These are phyloP conservation scores for Lithobates sylvaticus DNA, from an alignment of 2,797 vertebrate genomes.

Conservation along the genomic window DNA sequence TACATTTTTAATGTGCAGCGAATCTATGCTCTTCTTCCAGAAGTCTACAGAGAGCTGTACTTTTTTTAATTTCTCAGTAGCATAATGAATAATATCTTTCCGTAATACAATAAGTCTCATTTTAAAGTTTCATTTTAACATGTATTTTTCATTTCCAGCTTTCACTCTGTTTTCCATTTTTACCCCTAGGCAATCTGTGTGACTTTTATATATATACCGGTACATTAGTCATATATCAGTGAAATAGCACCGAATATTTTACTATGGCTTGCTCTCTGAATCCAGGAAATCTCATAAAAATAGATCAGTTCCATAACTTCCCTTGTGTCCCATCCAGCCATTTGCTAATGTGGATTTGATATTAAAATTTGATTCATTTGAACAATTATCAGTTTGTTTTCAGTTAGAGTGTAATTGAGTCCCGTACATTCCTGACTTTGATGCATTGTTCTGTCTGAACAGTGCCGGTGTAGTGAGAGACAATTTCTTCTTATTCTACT, in stretches of 20 bases:
- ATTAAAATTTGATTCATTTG: constrained; percentile 53
- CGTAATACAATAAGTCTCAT: background rate
- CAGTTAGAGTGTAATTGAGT: constrained; percentile 39
- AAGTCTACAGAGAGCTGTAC: constrained; percentile 2
- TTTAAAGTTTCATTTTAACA: constrained; percentile 9
- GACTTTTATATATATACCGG: constrained; percentile 4
- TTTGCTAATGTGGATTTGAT: constrained; percentile 34
- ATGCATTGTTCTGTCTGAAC: constrained; percentile 34
- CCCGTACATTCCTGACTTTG: constrained; percentile 26
- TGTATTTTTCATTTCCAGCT: constrained; percentile 10
- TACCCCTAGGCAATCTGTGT: background rate
- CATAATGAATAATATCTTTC: background rate
- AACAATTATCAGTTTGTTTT: constrained; percentile 45
- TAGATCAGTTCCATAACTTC: constrained; percentile 12
- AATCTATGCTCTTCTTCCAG: background rate
- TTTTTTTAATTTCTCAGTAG: constrained; percentile 11
- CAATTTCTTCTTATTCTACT: constrained; percentile 49
- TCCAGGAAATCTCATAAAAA: background rate
- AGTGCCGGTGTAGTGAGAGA: constrained; percentile 12
- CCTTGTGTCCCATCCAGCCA: constrained; percentile 4
- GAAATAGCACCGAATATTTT: background rate
- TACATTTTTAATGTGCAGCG: constrained; percentile 66
- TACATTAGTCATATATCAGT: constrained; percentile 10
- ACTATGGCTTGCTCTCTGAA: background rate
- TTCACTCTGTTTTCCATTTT: background rate